These are phyloP conservation scores for Pasiphila rectangulata DNA, from an alignment of 2,888 invertebrate species.

Conservation along the genomic window DNA sequence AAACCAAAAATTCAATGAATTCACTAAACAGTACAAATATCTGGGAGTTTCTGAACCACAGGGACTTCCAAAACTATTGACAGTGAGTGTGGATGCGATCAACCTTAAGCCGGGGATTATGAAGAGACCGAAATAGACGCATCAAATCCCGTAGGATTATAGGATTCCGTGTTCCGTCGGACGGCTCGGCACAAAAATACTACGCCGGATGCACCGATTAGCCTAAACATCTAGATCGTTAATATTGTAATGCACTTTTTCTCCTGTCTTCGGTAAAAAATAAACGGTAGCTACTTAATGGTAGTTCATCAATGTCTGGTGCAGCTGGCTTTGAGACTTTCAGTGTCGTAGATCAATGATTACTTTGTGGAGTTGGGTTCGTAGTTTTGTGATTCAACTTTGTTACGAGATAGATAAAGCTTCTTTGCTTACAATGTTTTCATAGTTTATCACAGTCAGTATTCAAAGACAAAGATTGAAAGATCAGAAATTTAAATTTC, in stretches of 20 bases:
- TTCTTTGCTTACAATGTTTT: no score
- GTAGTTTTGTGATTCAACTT: no score
- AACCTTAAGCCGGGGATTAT: constrained; percentile 78
- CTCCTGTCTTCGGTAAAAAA: constrained; percentile 38
- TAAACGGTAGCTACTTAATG: neutral
- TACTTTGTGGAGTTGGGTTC: neutral
- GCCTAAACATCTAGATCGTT: constrained; percentile 72
- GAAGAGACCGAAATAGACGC: constrained; percentile 80
- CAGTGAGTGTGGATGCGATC: constrained; percentile 81
- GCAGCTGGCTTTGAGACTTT: constrained; percentile 16
- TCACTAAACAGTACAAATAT: constrained; percentile 66
- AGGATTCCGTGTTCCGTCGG: constrained; percentile 77
- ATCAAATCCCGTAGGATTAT: constrained; percentile 78
- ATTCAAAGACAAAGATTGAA: no score
- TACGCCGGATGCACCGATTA: constrained; percentile 79
- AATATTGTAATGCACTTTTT: constrained; percentile 65
- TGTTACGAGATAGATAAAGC: no score
- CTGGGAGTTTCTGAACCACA: constrained; percentile 66
- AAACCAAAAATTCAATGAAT: constrained; percentile 74
- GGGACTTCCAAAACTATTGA: constrained; percentile 79
- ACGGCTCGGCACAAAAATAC: constrained; percentile 77
- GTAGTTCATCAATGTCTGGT: constrained; percentile 15
- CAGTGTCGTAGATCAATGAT: neutral
- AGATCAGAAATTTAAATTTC: no score
- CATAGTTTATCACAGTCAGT: no score